A percentile compares a stretch with the other conserved stretches of the same genome.
Conservation (phyloP, 2,113 vertebrate genomes). For the Cichladusa arquata region DNA sequence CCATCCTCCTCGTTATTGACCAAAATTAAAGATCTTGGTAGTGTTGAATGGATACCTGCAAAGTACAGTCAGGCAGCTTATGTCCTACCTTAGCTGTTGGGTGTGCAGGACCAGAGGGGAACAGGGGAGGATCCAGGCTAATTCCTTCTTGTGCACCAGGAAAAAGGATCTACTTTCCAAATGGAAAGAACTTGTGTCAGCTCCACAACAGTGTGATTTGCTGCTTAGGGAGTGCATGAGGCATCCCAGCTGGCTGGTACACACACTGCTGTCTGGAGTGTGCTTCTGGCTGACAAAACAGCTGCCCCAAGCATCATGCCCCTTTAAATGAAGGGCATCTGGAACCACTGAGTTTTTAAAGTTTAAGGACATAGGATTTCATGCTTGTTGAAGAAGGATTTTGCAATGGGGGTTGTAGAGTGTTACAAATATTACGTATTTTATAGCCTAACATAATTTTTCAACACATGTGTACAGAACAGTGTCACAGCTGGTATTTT, state of each 20-base stretch:
- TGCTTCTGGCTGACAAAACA: background rate
- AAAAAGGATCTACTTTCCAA: background rate
- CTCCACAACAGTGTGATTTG: background rate
- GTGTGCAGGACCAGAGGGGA: background rate
- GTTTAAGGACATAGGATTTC: background rate
- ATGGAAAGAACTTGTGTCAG: background rate
- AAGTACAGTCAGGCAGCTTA: background rate
- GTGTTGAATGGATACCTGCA: background rate
- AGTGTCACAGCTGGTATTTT: slow-evolving; percentile 21
- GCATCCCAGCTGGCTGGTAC: background rate
- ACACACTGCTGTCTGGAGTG: background rate
- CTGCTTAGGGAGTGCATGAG: background rate
- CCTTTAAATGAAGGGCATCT: background rate
- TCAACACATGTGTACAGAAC: background rate
- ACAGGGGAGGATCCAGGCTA: background rate
- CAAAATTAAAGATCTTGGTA: background rate
- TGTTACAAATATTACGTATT: background rate
- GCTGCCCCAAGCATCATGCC: background rate
- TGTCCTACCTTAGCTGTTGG: background rate
- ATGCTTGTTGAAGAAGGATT: background rate
- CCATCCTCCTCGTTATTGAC: background rate
- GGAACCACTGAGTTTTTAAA: background rate
- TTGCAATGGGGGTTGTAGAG: background rate
- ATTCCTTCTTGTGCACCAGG: background rate
- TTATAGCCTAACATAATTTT: background rate